Conservation (phyloP, 2,113 vertebrate species). For the Solea solea region DNA sequence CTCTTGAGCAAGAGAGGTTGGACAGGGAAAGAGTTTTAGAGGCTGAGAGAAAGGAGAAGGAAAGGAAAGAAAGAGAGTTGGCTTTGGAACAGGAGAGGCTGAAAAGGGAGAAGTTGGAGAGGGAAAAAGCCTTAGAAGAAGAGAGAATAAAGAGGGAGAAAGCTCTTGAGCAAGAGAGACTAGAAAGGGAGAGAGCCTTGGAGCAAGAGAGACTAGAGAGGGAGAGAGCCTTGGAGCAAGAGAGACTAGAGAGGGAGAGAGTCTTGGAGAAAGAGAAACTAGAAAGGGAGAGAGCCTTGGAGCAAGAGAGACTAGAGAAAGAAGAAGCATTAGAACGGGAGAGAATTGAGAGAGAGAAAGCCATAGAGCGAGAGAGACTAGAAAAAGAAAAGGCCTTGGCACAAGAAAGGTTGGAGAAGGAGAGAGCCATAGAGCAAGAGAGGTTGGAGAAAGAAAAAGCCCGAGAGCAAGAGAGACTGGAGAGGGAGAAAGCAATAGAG, state of each 20-base stretch:
- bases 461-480: conserved; percentile 41
- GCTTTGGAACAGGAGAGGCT: conserved; percentile 43
- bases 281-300: conserved; percentile 25
- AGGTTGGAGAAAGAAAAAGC: conserved; percentile 27
- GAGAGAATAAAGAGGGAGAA: conserved; percentile 56
- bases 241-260: conserved; percentile 33
- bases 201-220: conserved; percentile 42
- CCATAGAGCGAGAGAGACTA: conserved; percentile 5
- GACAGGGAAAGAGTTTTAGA: conserved; percentile 41
- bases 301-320: conserved; percentile 21
- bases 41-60: conserved; percentile 36
- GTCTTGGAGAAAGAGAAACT: conserved; percentile 22
- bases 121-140: conserved; percentile 31
- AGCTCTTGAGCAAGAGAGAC: conserved; percentile 42
- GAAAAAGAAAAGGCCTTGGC: conserved; percentile 21
- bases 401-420: conserved; percentile 40
- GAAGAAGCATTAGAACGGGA: conserved; percentile 34
- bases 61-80: conserved; percentile 56
- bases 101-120: conserved; percentile 39
- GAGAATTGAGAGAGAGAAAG: conserved; percentile 17
- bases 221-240: conserved; percentile 36
- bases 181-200: conserved; percentile 30
- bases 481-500: conserved; percentile 24
- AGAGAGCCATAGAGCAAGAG: conserved; percentile 5
- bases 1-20: conserved; percentile 20